Percentiles rank a stretch among this genome's conserved stretches.
Conservation (phyloP, 37 sponge, comb jelly and placozoan genomes). For the Aphrocallistes beatrix region DNA sequence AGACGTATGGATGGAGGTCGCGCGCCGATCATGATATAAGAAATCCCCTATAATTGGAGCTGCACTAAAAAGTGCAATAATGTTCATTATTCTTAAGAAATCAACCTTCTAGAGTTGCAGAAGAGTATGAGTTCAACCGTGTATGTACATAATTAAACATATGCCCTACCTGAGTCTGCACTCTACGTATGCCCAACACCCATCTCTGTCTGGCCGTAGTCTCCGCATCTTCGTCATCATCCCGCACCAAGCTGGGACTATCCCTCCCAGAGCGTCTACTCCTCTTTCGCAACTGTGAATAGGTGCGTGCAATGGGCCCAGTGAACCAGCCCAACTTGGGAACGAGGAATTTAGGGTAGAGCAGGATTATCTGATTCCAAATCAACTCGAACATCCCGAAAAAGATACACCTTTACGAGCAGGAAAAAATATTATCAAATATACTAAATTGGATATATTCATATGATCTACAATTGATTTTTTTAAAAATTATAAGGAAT, state of each 20-base stretch:
- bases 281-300: not conserved
- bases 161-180: not conserved
- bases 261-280: not conserved
- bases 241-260: not conserved
- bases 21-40: no score
- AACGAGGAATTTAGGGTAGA: not conserved
- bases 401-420: not conserved
- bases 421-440: no score
- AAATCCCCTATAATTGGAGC: no score
- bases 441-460: no score
- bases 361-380: not conserved
- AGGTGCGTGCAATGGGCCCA: not conserved
- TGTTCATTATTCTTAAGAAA: not conserved
- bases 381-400: constrained; percentile 2
- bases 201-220: not conserved
- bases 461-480: no score
- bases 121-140: no score
- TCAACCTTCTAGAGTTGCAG: not conserved
- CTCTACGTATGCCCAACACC: not conserved
- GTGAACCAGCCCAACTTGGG: not conserved
- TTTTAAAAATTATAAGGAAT: no score
- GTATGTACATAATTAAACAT: no score
- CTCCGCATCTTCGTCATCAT: not conserved
- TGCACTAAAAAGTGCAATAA: not conserved
- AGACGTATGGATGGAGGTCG: no score